Evolutionary conservation across 2,113 vertebrate species (phyloP), one percentile per base, ranked within the genome.

Genomic region (Paracanthobrama guichenoti): DNA sequence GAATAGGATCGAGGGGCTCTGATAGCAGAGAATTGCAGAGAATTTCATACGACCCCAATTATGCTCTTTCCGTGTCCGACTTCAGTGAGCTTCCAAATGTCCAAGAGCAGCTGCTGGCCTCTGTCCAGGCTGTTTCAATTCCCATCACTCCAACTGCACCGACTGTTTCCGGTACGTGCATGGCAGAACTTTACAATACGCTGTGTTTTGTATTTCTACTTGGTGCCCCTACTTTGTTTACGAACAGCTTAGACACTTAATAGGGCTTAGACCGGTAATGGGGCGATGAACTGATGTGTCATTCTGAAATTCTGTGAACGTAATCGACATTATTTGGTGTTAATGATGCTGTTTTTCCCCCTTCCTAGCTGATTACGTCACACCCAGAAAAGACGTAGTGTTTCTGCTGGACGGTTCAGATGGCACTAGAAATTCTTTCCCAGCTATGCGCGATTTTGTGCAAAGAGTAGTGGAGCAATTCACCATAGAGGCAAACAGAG

Each of bases 341-440:
- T 50, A 22, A 39, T 39, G 20, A 76, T 44, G 48, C 42, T 76
- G 55, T 77, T 74, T 72, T 72, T 18, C n/a, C 5, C 35, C 39
- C 13, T n/a, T 55, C 31, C 16, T 85, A 87, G 86, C 82, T 77
- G 86, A 83, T n/a, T 28, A 62, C 42, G 28, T 16, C 89, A 92
- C 93, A 90, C 35, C 72, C 62, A 60, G 60, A 72, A 86, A 81
- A 9, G 93, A 94, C 85, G 50, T 95, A 87, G 93, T 95, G 16
- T 94, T 95, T 87, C 90, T 95, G 86, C 79, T 94, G 88, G 94
- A 94, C 86, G 92, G 92, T 16, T 93, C 94, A 9, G 93, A 95
- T 88, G 88, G 89, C 39, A 92, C 89, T 81, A 82, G 86, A 78
- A 90, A 77, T 86, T 72, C 84, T 26, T 94, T 93, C 83, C 31